Evolutionary conservation across 2,797 vertebrate genomes (phyloP).

Genomic region (Carduelis carduelis): DNA sequence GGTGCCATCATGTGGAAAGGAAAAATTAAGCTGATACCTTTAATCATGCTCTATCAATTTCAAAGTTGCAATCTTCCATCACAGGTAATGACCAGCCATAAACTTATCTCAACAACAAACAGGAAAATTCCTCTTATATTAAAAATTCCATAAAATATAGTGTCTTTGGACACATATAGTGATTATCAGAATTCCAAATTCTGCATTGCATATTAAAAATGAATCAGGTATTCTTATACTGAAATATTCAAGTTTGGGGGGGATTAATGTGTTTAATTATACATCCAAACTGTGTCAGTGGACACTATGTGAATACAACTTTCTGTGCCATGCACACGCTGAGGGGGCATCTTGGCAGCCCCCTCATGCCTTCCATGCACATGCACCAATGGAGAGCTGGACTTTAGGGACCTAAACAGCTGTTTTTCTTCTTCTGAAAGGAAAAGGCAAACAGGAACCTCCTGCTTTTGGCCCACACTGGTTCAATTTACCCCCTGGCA

Average conservation of each 20-base stretch:
- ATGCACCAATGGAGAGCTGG: not conserved
- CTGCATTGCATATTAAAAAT: not conserved
- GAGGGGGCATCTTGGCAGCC: not conserved
- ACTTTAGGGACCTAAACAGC: not conserved
- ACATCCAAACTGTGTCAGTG: not conserved
- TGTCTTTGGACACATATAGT: not conserved
- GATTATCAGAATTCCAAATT: not conserved
- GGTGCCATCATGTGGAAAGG: constrained; percentile 46
- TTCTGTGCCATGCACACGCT: not conserved
- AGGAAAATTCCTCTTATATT: not conserved
- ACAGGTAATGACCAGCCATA: not conserved
- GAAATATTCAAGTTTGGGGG: not conserved
- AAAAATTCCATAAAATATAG: not conserved
- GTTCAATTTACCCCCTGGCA: not conserved
- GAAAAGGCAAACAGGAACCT: not conserved
- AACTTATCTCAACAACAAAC: not conserved
- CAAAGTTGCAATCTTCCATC: not conserved
- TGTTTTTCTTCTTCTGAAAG: not conserved
- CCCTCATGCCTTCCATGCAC: not conserved
- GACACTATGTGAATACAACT: not conserved
- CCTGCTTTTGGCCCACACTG: not conserved
- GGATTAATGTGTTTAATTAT: not conserved
- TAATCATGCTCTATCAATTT: not conserved
- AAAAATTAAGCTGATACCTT: not conserved
- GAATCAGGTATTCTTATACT: not conserved